phyloP scores from a whole-genome alignment of 2,888 invertebrate genomes.

The Rapana venosa region DNA sequence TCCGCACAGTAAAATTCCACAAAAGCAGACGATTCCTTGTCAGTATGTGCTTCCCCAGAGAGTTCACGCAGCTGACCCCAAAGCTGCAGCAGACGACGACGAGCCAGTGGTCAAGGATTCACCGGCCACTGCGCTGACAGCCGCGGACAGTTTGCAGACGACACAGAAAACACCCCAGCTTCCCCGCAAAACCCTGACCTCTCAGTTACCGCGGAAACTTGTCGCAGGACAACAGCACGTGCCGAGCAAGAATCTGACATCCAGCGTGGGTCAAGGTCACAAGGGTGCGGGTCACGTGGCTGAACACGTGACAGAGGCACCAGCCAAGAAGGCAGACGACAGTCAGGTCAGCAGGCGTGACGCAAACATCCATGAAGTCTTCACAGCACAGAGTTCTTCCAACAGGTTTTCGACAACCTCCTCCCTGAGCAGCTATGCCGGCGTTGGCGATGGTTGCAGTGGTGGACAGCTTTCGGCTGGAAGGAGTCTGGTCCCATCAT shows the following conservation, averaged over 20 bases:
- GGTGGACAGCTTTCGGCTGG: conserved; percentile 24
- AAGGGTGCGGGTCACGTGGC: not conserved
- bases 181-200: not conserved
- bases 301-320: not conserved
- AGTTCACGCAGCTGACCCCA: not conserved
- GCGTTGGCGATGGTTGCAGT: conserved; percentile 45
- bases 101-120: not conserved
- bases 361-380: conserved; percentile 83
- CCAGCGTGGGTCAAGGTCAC: not conserved
- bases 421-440: conserved; percentile 90
- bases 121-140: too few relatives aligned
- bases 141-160: too few relatives aligned
- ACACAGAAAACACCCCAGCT: too few relatives aligned
- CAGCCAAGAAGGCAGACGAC: conserved; percentile 28
- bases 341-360: conserved; percentile 16
- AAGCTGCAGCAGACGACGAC: not conserved
- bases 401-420: conserved; percentile 91
- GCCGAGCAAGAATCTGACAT: not conserved
- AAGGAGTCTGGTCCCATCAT: not conserved
- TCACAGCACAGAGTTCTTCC: conserved; percentile 92
- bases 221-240: not conserved
- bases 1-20: not conserved
- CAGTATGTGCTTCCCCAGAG: conserved; percentile 3
- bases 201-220: not conserved
- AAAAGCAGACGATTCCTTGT: not conserved